These are phyloP conservation scores for Drosophila carrolli DNA, from an alignment of 1,140 invertebrate species.

Conservation along the genomic window DNA sequence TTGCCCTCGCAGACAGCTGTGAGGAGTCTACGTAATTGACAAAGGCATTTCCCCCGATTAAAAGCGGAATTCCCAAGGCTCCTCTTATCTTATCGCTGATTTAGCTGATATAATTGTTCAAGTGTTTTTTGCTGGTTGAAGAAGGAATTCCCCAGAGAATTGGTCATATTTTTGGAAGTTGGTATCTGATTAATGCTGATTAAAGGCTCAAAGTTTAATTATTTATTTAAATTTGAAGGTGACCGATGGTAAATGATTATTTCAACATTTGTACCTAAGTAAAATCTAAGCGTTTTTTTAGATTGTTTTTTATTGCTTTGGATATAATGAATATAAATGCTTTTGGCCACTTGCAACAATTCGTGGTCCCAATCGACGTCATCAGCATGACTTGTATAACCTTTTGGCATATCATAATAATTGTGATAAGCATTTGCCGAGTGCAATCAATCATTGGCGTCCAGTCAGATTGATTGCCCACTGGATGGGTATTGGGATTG, in stretches of 20 bases:
- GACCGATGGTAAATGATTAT: neutral
- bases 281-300: neutral
- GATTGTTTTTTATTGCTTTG: neutral
- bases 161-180: constrained; percentile 22
- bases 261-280: neutral
- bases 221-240: constrained; percentile 4
- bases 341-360: neutral
- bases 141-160: constrained; percentile 24
- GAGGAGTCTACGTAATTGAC: constrained; percentile 21
- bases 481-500: constrained; percentile 2
- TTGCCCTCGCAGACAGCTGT: constrained; percentile 19
- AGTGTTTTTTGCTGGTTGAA: constrained; percentile 9
- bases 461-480: constrained; percentile 46
- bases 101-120: constrained; percentile 5
- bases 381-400: constrained; percentile 26
- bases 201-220: neutral
- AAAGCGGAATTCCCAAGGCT: constrained; percentile 34
- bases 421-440: constrained; percentile 34
- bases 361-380: neutral
- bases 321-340: neutral
- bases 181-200: neutral
- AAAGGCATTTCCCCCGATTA: constrained; percentile 14
- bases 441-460: constrained; percentile 41
- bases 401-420: constrained; percentile 27
- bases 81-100: constrained; percentile 19